phyloP scores from a whole-genome alignment of 2,888 invertebrate genomes.

The Altica lythri region DNA sequence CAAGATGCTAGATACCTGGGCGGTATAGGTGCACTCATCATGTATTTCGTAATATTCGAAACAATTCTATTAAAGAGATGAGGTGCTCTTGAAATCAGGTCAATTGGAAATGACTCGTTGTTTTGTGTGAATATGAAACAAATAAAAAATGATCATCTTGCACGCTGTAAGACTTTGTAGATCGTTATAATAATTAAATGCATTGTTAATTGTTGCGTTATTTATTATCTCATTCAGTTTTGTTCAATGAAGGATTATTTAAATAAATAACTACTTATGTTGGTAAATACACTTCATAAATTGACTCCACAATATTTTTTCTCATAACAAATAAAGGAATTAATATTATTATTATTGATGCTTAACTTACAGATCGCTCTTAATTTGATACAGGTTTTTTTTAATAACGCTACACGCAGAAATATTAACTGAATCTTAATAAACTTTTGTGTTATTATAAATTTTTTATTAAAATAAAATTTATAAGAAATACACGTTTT shows the following conservation, averaged over 20 bases:
- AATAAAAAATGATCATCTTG: neutral
- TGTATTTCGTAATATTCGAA: neutral
- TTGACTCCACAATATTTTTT: too few relatives aligned
- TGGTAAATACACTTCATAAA: neutral
- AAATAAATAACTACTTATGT: neutral
- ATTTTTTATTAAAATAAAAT: too few relatives aligned
- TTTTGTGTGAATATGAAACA: neutral
- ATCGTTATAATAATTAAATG: conserved; percentile 2
- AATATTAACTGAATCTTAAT: too few relatives aligned
- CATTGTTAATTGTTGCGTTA: neutral
- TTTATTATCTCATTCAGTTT: too few relatives aligned
- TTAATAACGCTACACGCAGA: too few relatives aligned
- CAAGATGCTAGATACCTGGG: neutral
- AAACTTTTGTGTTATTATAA: too few relatives aligned
- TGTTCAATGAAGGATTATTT: neutral
- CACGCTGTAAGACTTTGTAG: neutral
- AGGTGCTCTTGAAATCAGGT: conserved; percentile 5
- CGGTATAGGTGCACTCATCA: conserved; percentile 6
- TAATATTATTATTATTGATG: too few relatives aligned
- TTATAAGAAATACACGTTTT: too few relatives aligned
- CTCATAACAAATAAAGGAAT: too few relatives aligned
- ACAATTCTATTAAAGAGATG: conserved; percentile 1
- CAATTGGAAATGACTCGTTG: conserved; percentile 6
- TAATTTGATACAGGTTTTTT: too few relatives aligned
- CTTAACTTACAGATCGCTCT: too few relatives aligned